phyloP scores from a whole-genome alignment of 2,113 vertebrate species.

The Neolamprologus devosi region DNA sequence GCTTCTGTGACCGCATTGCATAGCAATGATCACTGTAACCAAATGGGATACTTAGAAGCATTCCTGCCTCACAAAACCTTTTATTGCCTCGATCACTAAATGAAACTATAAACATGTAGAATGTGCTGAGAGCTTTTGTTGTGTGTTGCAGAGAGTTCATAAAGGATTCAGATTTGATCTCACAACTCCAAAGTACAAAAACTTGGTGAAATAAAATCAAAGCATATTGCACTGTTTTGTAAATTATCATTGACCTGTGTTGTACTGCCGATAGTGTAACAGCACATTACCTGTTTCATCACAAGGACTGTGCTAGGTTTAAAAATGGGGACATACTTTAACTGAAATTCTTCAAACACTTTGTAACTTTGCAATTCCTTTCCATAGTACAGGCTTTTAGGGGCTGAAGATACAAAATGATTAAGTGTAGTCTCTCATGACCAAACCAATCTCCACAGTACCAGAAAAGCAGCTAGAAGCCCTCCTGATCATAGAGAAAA shows the following conservation, averaged over 20 bases:
- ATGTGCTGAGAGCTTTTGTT: background rate
- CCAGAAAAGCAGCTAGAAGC: background rate
- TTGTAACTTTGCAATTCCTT: background rate
- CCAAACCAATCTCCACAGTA: background rate
- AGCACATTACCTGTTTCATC: background rate
- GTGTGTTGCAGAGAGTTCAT: background rate
- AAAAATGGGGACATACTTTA: background rate
- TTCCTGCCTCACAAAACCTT: background rate
- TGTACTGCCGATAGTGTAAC: background rate
- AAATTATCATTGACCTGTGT: background rate
- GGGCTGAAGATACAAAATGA: background rate
- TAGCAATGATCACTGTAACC: constrained; percentile 5
- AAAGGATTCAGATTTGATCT: background rate
- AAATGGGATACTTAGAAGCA: background rate
- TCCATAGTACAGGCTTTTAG: background rate
- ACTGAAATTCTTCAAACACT: background rate
- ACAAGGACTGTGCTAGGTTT: background rate
- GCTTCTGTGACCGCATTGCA: constrained; percentile 21
- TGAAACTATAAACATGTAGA: background rate
- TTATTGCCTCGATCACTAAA: background rate
- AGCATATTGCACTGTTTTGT: background rate
- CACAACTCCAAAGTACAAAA: background rate
- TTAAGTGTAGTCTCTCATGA: background rate
- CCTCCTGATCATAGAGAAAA: background rate
- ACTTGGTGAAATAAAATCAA: background rate